phyloP scores from a whole-genome alignment of 2,888 invertebrate species.

The Lasioglossum pauxillum region DNA sequence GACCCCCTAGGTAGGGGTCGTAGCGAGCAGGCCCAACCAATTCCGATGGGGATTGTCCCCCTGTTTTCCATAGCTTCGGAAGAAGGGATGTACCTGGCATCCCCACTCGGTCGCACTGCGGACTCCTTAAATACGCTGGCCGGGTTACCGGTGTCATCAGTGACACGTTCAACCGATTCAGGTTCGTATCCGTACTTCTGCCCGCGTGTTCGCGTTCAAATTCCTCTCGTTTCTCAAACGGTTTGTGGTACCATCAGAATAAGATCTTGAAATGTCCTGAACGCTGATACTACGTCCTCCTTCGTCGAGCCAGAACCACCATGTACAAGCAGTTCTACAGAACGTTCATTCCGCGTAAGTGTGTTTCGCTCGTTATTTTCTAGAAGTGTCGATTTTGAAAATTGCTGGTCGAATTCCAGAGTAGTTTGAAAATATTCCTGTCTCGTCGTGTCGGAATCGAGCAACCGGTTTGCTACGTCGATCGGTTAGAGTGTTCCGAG shows the following conservation, averaged over 20 bases:
- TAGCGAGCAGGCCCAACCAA: neutral
- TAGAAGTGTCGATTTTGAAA: neutral
- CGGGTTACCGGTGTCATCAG: constrained; percentile 62
- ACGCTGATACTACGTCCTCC: neutral
- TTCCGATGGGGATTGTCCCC: neutral
- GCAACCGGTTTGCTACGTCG: neutral
- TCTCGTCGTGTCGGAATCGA: neutral
- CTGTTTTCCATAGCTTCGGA: constrained; percentile 14
- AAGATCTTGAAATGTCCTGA: constrained; percentile 26
- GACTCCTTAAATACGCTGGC: constrained; percentile 54
- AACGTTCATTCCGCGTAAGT: constrained; percentile 68
- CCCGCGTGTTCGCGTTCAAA: neutral
- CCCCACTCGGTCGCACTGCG: constrained; percentile 54
- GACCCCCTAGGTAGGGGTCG: constrained; percentile 14
- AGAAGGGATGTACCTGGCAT: constrained; percentile 55
- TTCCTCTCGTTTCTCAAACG: neutral
- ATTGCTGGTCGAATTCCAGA: neutral
- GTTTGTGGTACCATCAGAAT: neutral
- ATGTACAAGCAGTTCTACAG: constrained; percentile 63
- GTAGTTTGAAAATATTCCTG: neutral
- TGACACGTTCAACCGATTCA: constrained; percentile 37
- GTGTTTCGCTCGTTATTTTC: constrained; percentile 48
- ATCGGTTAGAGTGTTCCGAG: neutral
- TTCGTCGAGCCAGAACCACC: constrained; percentile 8
- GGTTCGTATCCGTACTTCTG: neutral